These are phyloP conservation scores for Bombyx mori DNA, from an alignment of 1,140 invertebrate species.

Conservation along the genomic window DNA sequence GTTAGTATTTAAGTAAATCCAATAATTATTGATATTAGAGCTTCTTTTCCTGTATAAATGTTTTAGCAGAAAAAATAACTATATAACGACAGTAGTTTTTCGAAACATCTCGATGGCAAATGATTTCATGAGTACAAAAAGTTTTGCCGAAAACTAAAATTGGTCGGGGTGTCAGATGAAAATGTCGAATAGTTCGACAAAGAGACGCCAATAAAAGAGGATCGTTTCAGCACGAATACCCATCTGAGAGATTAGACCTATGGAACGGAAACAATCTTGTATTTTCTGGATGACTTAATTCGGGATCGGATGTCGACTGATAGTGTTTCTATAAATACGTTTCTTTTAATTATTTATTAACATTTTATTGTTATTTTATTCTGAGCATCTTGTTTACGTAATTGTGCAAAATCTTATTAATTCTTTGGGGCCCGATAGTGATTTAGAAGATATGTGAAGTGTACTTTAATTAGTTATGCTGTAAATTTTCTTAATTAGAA, in stretches of 20 bases:
- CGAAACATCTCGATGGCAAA: no score
- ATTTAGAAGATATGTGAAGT: no score
- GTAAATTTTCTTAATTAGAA: no score
- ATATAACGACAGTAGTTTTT: not conserved
- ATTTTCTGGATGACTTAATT: constrained; percentile 55
- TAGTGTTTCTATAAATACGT: constrained; percentile 36
- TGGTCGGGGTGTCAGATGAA: constrained; percentile 19
- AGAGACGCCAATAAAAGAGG: constrained; percentile 61
- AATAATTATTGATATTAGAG: no score
- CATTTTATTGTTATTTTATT: no score
- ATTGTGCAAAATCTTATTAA: no score
- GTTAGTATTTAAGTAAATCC: no score
- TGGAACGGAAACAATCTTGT: constrained; percentile 68
- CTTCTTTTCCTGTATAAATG: no score
- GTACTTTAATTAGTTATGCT: no score
- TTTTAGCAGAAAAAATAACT: no score
- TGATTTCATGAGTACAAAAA: constrained; percentile 3
- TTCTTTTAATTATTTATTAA: constrained; percentile 13
- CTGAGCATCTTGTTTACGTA: no score
- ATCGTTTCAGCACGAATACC: constrained; percentile 61
- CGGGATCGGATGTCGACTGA: constrained; percentile 37
- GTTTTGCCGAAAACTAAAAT: constrained; percentile 20
- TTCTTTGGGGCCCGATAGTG: no score
- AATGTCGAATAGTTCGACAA: constrained; percentile 49
- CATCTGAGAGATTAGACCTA: constrained; percentile 62